Base-by-base conservation (phyloP, 1,140 invertebrate species). In the Amyelois transitella region DNA sequence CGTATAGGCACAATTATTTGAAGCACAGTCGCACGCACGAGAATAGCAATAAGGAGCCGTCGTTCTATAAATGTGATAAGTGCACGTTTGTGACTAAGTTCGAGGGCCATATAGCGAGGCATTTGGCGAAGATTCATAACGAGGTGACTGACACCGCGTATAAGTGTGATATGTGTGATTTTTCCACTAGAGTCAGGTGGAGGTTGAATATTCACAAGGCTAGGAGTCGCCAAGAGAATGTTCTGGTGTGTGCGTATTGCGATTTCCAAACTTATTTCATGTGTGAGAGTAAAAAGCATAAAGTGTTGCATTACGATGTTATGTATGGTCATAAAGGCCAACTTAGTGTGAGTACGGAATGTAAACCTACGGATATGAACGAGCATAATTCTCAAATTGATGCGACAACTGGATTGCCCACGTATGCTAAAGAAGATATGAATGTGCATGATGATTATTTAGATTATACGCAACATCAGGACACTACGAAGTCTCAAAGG, bases 121-220 rank as follows among this genome's bases (percentile, higher is more conserved):
- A 82, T 69, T 47, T 80, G 10, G 68, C 72, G 0, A 74, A 77
- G 57, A 79, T 80, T 49, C 79, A 82, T 43, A 75, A 81, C 18
- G 72, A 75, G 38, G 57, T 79, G 0, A 64, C 69, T 0, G 75
- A 74, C 12, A 66, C 68, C 1, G 75, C 70, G 0, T 64, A 67
- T 47, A 72, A 65, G 10, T 82, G 79, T 53, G 65, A 74, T 12
- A 53, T 69, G 8, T 83, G 80, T 52, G 75, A 79, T 52, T 80
- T 81, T 20, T 73, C 77, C 0, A 81, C 77, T 0, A 67, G 69
- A 56, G 58, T 68, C 0, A 55, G 58, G n/a, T 82, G 73, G 73
- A 58, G 77, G 28, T 60, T 82, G 48, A 80, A 71, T 7, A 62
- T 69, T 4, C 79, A 82, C 28, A 68, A 68, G 18, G 64, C 72